Evolutionary conservation across 1,140 invertebrate genomes (phyloP).

Genomic region (Marisa cornuarietis): DNA sequence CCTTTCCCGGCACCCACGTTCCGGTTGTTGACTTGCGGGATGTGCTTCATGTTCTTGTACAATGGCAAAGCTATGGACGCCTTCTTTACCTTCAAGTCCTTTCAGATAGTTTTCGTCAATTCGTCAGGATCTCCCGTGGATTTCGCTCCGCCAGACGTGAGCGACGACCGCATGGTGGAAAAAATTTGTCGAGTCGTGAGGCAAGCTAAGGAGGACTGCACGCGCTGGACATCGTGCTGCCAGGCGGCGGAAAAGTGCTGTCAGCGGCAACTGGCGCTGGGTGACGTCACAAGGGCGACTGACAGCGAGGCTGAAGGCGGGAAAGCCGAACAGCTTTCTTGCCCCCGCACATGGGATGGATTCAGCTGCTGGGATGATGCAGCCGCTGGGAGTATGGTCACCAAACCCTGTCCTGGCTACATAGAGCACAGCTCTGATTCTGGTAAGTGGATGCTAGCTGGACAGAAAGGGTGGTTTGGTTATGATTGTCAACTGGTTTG

Average conservation of each 20-base stretch:
- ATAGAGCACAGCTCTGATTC: slow-evolving; percentile 29
- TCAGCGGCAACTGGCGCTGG: not conserved
- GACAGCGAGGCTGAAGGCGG: not conserved
- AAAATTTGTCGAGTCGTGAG: not conserved
- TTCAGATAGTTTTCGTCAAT: not conserved
- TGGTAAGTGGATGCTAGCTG: slow-evolving; percentile 20
- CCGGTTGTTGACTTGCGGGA: not conserved
- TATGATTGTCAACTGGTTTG: too few relatives aligned
- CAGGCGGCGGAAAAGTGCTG: not conserved
- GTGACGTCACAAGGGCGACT: not conserved
- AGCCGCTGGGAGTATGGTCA: slow-evolving; percentile 76
- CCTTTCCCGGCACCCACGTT: not conserved
- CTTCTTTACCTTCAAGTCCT: not conserved
- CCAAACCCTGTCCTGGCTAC: slow-evolving; percentile 79
- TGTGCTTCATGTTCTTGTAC: slow-evolving; percentile 1
- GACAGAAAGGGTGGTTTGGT: too few relatives aligned
- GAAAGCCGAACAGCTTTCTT: not conserved
- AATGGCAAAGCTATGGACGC: not conserved
- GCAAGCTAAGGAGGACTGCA: not conserved
- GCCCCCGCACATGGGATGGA: slow-evolving; percentile 36
- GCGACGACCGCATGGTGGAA: not conserved
- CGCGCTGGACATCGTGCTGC: not conserved
- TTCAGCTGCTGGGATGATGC: slow-evolving; percentile 83
- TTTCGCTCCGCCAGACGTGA: not conserved
- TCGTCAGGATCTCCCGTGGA: not conserved